Percentiles rank a stretch among this genome's conserved stretches.
Conservation (phyloP, 2,113 vertebrate genomes). For the Malurus melanocephalus region DNA sequence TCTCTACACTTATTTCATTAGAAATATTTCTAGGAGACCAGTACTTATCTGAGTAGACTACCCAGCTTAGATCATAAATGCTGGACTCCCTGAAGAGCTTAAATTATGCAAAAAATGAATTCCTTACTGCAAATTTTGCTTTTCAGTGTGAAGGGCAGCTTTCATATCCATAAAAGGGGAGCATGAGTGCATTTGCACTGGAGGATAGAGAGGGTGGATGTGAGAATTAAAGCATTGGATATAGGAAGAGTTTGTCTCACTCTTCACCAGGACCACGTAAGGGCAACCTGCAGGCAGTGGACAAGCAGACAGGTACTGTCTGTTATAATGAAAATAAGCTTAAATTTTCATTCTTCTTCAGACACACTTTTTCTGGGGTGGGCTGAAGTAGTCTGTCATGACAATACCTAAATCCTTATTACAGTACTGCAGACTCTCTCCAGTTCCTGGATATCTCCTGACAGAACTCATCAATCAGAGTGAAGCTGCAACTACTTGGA, state of each 20-base stretch:
- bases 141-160: neutral
- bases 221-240: neutral
- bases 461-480: neutral
- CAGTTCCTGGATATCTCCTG: neutral
- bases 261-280: neutral
- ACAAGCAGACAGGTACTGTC: neutral
- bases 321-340: neutral
- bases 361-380: neutral
- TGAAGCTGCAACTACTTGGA: neutral
- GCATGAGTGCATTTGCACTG: neutral
- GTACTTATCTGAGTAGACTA: neutral
- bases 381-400: neutral
- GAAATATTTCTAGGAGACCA: slow-evolving; percentile 18
- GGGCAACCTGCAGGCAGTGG: neutral
- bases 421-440: neutral
- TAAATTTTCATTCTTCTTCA: neutral
- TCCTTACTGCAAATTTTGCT: neutral
- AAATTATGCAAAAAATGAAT: neutral
- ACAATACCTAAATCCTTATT: neutral
- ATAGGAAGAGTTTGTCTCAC: neutral
- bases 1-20: neutral
- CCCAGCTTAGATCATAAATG: neutral
- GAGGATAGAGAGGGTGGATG: neutral
- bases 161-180: neutral
- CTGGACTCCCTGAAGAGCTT: neutral